Base-by-base conservation (phyloP, 2,113 vertebrate genomes). In the Alethe castanea region DNA sequence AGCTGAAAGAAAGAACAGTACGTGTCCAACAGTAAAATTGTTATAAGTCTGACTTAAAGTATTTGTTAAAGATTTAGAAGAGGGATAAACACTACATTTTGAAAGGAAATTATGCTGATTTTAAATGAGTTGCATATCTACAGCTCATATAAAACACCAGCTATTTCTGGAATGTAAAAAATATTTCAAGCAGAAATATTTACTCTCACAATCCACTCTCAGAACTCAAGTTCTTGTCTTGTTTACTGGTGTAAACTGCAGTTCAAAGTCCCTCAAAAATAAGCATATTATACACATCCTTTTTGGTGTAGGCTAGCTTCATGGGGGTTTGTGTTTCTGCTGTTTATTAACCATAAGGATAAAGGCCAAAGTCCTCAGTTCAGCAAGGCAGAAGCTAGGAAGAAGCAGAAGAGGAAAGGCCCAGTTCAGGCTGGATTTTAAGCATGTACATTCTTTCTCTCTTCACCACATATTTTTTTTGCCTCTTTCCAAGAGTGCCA, bases 161-260 rank as follows among this genome's bases (percentile, higher is more conserved):
- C 56, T 93, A 90, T 94, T 94, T 88, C 76, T 93, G 88, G 76
- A 94, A 95, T 66, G 67, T 47, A 88, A 90, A 88, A 93, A 66
- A 50, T 20, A 80, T 33, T 38, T 61, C 38, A 45, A 62, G 59
- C 26, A 92, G 82, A 93, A 92, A 67, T 90, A 83, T 76, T 92
- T 96, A 76, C 44, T 93, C 67, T 78, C 42, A 71, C 52, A 78
- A 77, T 52, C 54, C 42, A 62, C 62, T 90, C 72, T 60, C 54
- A 88, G 78, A 91, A 73, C 14, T 48, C n/a, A 70, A 88, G 62
- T 81, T 88, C 42, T 83, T 86, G 23, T 62, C 74, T 59, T 88
- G 64, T 90, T 96, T 94, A 90, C 74, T 62, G 26, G 54, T 66
- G 47, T 66, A 80, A 88, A 81, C 54, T 81, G 86, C 38, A 44